Evolutionary conservation across 37 sponge, comb jelly and placozoan genomes (phyloP), one percentile per base, ranked within the genome.

Genomic region (Hormiphora californensis): DNA sequence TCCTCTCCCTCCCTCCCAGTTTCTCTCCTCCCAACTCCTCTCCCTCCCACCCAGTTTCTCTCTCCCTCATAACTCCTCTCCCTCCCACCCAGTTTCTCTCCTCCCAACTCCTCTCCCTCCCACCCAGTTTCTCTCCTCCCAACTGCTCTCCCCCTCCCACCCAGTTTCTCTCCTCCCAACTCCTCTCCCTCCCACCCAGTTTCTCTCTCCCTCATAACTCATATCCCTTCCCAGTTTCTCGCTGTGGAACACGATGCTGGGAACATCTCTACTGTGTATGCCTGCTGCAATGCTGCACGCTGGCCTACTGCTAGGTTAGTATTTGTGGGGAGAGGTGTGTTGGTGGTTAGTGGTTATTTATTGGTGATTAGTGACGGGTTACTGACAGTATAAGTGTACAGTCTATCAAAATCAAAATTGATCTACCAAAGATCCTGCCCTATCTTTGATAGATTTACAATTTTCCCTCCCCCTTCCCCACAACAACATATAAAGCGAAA

Each of bases 221-320:
- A 7, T 22, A 43, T 40, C 23, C 46, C 22, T 46, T 40, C 54
- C 1, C 86, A 86, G 86, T 54, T 86, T 86, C 33, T 86, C 86
- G 0, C 59, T 86, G 62, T 86, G 86, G 86, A 86, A 86, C 62
- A 86, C 86, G 5, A 86, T 86, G 86, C 21, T 86, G 32, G 86
- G 86, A 8, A 86, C 86, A 37, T 86, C 86, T 5, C 62, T 86
- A 8, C 62, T 86, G 33, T 55, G 62, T 54, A 57, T 86, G 55
- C 86, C 86, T 5, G 81, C 81, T 73, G 81, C 81, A 27, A 73
- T 73, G 25, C 41, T 73, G 3, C 41, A 73, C 25, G 32, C 81
- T 4, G 81, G 81, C 1, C 7, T 73, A 0, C 40, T 73, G 4
- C 46, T 73, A 40, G 81, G 81, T 73, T 43, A 1, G 3, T 15